Evolutionary conservation across 2,113 vertebrate species (phyloP).

Genomic region (Salvator merianae): DNA sequence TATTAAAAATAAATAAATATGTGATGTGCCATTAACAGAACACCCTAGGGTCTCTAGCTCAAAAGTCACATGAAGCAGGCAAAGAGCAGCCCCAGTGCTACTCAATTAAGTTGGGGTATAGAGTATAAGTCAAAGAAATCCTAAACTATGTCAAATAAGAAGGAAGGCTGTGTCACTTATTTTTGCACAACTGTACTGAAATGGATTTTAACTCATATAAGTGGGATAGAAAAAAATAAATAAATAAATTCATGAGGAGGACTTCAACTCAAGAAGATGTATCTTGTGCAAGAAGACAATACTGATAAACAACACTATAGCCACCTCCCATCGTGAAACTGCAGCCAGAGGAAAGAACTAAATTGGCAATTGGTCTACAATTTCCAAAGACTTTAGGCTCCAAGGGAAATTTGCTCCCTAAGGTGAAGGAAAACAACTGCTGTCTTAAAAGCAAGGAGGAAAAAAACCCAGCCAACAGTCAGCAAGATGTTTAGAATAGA

Average conservation of each 20-base stretch:
- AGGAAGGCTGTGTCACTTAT: constrained; percentile 20
- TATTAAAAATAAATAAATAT: too few species aligned
- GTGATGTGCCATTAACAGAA: too few species aligned
- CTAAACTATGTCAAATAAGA: constrained; percentile 42
- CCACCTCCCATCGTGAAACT: background rate
- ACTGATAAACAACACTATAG: constrained; percentile 13
- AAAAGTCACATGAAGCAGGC: too few species aligned
- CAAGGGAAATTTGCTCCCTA: constrained; percentile 15
- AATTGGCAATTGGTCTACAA: background rate
- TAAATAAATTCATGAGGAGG: background rate
- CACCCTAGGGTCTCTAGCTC: too few species aligned
- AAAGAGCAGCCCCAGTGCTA: too few species aligned
- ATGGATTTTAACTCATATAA: background rate
- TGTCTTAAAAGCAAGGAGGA: constrained; percentile 21
- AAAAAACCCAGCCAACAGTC: constrained; percentile 29
- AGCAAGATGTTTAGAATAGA: constrained; percentile 24
- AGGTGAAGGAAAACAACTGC: constrained; percentile 41
- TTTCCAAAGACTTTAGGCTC: constrained; percentile 22
- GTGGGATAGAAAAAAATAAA: background rate
- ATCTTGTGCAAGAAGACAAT: background rate
- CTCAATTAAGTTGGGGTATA: too few species aligned
- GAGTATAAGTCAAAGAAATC: background rate
- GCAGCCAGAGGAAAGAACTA: background rate
- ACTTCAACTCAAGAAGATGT: background rate
- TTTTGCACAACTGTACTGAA: background rate